Evolutionary conservation across 1,140 invertebrate genomes (phyloP).

Genomic region (Cydia amplana): DNA sequence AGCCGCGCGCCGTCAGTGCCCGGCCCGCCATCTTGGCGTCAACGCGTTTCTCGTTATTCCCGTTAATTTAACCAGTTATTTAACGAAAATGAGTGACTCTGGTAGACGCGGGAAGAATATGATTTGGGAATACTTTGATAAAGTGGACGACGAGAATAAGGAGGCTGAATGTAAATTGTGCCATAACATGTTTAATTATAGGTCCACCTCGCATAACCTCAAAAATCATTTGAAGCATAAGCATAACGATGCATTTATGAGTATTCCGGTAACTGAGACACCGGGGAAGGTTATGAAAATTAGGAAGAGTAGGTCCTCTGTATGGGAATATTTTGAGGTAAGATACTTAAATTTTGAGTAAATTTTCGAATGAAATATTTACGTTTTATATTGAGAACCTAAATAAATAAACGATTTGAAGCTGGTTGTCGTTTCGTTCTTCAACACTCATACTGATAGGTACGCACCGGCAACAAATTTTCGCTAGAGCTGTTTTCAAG

Average conservation of each 20-base stretch:
- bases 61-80: constrained; percentile 31
- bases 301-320: background rate
- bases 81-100: constrained; percentile 20
- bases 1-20: background rate
- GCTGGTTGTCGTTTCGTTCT: too few species aligned
- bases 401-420: background rate
- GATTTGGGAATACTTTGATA: constrained; percentile 36
- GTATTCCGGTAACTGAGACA: constrained; percentile 36
- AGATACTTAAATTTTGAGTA: background rate
- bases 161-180: constrained; percentile 35
- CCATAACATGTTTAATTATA: constrained; percentile 31
- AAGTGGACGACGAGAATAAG: background rate
- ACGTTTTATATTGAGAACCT: background rate
- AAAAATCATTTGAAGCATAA: constrained; percentile 35
- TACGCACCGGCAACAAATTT: too few species aligned
- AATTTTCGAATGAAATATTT: background rate
- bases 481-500: too few species aligned
- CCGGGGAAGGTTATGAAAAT: background rate
- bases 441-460: too few species aligned
- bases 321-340: constrained; percentile 5
- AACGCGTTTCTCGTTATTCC: constrained; percentile 16
- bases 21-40: background rate
- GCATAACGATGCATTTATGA: constrained; percentile 43
- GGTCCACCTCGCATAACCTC: constrained; percentile 36
- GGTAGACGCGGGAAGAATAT: constrained; percentile 1